These are phyloP conservation scores for Alosa alosa DNA, from an alignment of 2,113 vertebrate species.

Conservation along the genomic window DNA sequence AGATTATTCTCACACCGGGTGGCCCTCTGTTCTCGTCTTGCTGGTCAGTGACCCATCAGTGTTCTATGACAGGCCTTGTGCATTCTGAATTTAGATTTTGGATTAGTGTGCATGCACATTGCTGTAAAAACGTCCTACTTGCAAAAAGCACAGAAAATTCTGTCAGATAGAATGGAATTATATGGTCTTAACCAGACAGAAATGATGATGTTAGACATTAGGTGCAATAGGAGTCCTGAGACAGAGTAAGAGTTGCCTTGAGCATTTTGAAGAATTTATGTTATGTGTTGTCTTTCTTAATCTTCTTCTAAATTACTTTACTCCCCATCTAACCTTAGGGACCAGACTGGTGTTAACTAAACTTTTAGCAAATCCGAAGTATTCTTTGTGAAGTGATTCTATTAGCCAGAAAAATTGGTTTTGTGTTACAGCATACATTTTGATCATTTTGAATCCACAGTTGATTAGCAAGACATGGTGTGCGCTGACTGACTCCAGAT, in stretches of 20 bases:
- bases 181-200: not conserved
- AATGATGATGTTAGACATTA: not conserved
- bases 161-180: too few species aligned
- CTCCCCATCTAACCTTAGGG: not conserved
- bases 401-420: conserved; percentile 44
- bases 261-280: too few species aligned
- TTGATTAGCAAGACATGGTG: conserved; percentile 44
- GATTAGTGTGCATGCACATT: too few species aligned
- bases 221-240: not conserved
- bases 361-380: not conserved
- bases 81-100: too few species aligned
- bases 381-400: not conserved
- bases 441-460: conserved; percentile 44
- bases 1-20: too few species aligned
- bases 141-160: too few species aligned
- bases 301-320: not conserved
- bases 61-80: too few species aligned
- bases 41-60: too few species aligned
- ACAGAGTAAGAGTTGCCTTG: not conserved
- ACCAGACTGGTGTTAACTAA: not conserved
- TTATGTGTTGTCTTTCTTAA: not conserved
- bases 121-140: too few species aligned
- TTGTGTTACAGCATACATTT: conserved; percentile 46
- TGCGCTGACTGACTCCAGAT: conserved; percentile 51
- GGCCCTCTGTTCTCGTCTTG: too few species aligned